Evolutionary conservation across 2,797 vertebrate species (phyloP), one percentile per base, ranked within the genome.

Genomic region (Chelidonichthys spinosus): DNA sequence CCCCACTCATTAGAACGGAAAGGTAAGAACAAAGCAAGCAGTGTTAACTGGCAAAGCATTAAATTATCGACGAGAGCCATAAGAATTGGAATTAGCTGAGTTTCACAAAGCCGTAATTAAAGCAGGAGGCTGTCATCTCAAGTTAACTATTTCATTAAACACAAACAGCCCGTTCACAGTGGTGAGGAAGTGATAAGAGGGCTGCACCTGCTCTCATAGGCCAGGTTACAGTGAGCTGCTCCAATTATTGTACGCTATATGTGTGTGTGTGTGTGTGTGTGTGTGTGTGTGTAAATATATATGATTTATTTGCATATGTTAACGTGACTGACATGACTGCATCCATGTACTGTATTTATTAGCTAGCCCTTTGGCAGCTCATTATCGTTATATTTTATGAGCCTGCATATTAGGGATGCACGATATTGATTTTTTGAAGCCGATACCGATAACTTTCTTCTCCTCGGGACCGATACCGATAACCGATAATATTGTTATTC

Each of bases 71-170:
- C 25, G 42, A 83, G 73, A 81, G 71, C 65, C 63, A 72, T 86
- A 73, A 74, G 83, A 85, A 83, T 35, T 72, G 58, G 50, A 78
- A 79, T 81, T 83, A 69, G 63, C 70, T 42, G 63, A 84, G 54
- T 87, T 78, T 76, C 61, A 65, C 65, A 35, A 7, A 40, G 58
- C 56, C 60, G 54, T 88, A 90, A 90, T 91, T 87, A 79, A 85
- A 89, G 74, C 56, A 67, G 67, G 65, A 68, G 50, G 60, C 72
- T 67, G 65, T 74, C 58, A 75, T 79, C 82, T 83, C 70, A 75
- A 82, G 74, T 79, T 83, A 64, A 78, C 10, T 4, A 49, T 84
- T 90, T 85, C 69, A 87, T 90, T 87, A 71, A 82, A 84, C 10
- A 63, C 54, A 15, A 46, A 49, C 54, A n/a, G 47, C 54, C 63